These are phyloP conservation scores for Verasper variegatus DNA, from an alignment of 2,113 vertebrate genomes.

Conservation along the genomic window DNA sequence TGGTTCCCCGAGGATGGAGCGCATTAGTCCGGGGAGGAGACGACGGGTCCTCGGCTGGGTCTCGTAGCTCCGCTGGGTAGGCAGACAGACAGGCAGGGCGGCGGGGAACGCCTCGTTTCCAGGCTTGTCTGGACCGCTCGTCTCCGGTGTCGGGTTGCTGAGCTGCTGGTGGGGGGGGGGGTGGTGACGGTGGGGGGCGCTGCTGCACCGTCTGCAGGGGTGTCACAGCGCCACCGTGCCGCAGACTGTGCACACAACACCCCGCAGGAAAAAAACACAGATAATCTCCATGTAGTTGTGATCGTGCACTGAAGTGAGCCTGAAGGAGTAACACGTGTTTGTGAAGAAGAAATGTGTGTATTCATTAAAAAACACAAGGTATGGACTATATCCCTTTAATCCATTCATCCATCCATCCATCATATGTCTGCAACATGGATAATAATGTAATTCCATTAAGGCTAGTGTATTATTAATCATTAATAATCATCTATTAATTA, in stretches of 20 bases:
- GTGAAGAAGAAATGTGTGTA: no score
- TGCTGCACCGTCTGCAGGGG: conserved; percentile 31
- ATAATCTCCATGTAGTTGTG: no score
- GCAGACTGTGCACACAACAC: conserved; percentile 63
- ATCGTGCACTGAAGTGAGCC: no score
- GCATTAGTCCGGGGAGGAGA: conserved; percentile 22
- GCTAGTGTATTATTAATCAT: no score
- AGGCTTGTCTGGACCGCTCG: conserved; percentile 78
- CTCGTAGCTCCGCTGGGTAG: conserved; percentile 47
- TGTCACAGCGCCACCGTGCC: conserved; percentile 64
- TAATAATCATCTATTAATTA: no score
- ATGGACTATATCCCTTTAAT: no score
- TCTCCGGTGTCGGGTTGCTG: conserved; percentile 79
- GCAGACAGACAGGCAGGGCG: conserved; percentile 66
- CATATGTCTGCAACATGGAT: no score
- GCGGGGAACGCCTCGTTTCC: conserved; percentile 80
- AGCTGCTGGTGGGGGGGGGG: conserved; percentile 49
- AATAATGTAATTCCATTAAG: no score
- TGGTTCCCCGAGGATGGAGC: neutral
- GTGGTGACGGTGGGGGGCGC: conserved; percentile 62
- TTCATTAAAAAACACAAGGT: no score
- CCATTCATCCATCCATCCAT: no score
- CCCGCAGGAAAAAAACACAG: neutral
- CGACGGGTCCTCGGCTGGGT: conserved; percentile 29
- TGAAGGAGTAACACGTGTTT: no score